Evolutionary conservation across 2,113 vertebrate species (phyloP).

Genomic region (Lipotes vexillifer): DNA sequence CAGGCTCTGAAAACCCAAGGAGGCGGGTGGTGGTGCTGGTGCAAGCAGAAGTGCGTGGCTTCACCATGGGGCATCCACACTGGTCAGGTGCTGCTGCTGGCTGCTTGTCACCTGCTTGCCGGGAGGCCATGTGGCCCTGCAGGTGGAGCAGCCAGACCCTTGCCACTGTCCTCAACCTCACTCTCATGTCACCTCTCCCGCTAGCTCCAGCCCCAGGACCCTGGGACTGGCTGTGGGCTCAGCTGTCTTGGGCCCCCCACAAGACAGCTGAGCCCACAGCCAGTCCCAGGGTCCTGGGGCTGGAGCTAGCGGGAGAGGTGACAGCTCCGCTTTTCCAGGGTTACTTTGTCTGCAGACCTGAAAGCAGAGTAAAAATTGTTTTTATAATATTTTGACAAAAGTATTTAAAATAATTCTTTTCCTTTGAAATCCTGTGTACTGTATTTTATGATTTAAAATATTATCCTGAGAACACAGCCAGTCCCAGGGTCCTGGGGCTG

Average conservation of each 20-base stretch:
- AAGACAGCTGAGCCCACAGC: too few relatives aligned
- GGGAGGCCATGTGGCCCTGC: neutral
- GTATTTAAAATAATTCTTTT: too few relatives aligned
- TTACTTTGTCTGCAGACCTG: neutral
- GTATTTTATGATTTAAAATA: too few relatives aligned
- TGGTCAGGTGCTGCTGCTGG: slow-evolving; percentile 35
- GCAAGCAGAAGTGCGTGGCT: slow-evolving; percentile 20
- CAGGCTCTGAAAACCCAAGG: neutral
- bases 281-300: too few relatives aligned
- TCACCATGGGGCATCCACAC: neutral
- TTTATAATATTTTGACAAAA: too few relatives aligned
- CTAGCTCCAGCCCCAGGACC: neutral
- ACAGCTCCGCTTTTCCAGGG: neutral
- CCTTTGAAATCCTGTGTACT: too few relatives aligned
- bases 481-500: too few relatives aligned
- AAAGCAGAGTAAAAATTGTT: neutral
- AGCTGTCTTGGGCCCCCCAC: neutral
- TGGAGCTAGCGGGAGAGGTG: too few relatives aligned
- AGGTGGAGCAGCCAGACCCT: neutral
- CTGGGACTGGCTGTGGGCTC: neutral
- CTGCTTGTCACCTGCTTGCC: neutral
- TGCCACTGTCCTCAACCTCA: neutral
- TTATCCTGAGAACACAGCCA: too few relatives aligned
- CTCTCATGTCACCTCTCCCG: neutral
- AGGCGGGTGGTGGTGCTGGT: neutral